Conservation (phyloP, 2,888 invertebrate genomes). For the Gasteruption jaculator region DNA sequence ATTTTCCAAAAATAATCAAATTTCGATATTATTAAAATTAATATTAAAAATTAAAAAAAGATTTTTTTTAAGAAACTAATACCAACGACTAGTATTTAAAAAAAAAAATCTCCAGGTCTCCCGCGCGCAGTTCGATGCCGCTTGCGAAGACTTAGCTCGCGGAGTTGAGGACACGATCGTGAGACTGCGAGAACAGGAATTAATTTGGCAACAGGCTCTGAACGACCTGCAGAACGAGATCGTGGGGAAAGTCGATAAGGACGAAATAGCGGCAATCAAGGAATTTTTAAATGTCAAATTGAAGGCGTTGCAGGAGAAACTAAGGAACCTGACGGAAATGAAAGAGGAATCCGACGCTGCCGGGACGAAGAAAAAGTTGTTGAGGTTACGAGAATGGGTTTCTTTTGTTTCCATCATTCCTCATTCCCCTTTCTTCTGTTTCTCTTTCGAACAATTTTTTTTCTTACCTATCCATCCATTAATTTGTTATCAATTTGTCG, state of each 20-base stretch:
- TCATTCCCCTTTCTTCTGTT: too few species aligned
- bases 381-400: too few species aligned
- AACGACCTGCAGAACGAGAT: conserved; percentile 66
- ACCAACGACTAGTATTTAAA: too few species aligned
- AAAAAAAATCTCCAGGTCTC: too few species aligned
- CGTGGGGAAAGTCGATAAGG: conserved; percentile 63
- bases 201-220: conserved; percentile 63
- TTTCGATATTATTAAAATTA: too few species aligned
- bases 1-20: background rate
- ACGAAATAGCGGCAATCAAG: conserved; percentile 62
- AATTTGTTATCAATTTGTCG: too few species aligned
- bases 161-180: conserved; percentile 62
- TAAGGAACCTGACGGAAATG: conserved; percentile 59
- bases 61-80: background rate
- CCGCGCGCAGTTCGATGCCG: conserved; percentile 66
- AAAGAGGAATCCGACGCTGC: conserved; percentile 67
- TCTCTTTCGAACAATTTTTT: too few species aligned
- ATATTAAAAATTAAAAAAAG: background rate
- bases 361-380: conserved; percentile 66
- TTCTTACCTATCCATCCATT: too few species aligned
- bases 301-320: conserved; percentile 59
- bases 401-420: too few species aligned
- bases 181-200: conserved; percentile 63
- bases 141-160: conserved; percentile 63
- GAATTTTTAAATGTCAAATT: conserved; percentile 64